Evolutionary conservation across 2,797 vertebrate species (phyloP), one percentile per base, ranked within the genome.

Genomic region (Diplodus sargus): DNA sequence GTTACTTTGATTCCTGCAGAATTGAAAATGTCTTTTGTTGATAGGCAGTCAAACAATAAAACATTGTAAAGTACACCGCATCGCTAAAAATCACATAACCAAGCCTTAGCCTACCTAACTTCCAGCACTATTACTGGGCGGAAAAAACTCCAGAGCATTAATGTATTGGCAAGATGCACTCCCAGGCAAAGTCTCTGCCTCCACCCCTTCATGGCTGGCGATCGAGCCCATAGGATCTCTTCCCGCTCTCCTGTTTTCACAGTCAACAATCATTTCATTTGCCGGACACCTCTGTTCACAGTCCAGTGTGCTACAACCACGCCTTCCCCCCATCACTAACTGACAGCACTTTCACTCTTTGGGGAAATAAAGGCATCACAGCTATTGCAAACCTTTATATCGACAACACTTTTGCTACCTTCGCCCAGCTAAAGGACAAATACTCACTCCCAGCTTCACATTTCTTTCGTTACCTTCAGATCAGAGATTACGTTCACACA

Each of bases 171-270:
- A 48, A 48, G 10, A 42, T 0, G 52, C 52, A 25, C 20, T 28
- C 17, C 43, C 43, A 28, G 43, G 39, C 6, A 58, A n/a, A 12
- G 7, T 48, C 25, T 23, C 23, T 7, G 39, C 17, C 23, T 16
- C 68, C 25, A 61, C 59, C 39, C 42, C n/a, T 2, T 45, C 59
- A 43, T 70, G 43, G 42, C 56, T 59, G 34, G 54, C 54, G 23
- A 22, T 59, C 0, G 5, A 47, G 13, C 23, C 43, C 2, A 30
- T 34, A 4, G 51, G 28, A 47, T 60, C 45, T 34, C 25, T 71
- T 0, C 20, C 56, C 5, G 56, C 68, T 13, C 45, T 51, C 16
- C 45, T 60, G 11, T 70, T 58, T 1, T 45, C 42, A 15, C 6
- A 72, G 14, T 14, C 43, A 45, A 16, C 15, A 15, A 1, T 14